Percentiles rank a stretch among this genome's conserved stretches.
Evolutionary conservation across 2,888 invertebrate genomes (phyloP).

Genomic region (Caenorhabditis parvicauda): DNA sequence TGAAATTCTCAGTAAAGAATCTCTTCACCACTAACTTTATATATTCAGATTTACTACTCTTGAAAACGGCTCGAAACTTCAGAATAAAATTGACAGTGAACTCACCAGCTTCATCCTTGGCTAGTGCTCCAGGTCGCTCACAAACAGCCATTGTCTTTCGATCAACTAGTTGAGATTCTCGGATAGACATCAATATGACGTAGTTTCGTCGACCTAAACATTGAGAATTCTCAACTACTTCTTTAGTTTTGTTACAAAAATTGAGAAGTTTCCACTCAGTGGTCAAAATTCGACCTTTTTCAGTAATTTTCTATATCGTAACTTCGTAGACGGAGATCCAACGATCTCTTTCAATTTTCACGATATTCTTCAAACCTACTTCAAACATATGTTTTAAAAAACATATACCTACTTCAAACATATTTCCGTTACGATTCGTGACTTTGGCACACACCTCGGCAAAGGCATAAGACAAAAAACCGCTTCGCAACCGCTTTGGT

Average conservation of each 20-base stretch:
- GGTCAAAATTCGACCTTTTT: too few relatives aligned
- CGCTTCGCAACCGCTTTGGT: too few relatives aligned
- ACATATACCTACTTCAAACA: too few relatives aligned
- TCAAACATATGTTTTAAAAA: too few relatives aligned
- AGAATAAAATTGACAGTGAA: neutral
- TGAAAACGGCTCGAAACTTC: too few relatives aligned
- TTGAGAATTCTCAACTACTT: neutral
- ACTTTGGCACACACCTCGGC: too few relatives aligned
- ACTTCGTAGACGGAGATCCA: too few relatives aligned
- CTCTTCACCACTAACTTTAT: neutral
- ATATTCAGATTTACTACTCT: neutral
- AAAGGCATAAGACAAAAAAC: too few relatives aligned
- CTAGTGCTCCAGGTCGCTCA: slow-evolving; percentile 37
- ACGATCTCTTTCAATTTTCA: too few relatives aligned
- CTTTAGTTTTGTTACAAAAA: neutral
- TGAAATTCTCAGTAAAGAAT: neutral
- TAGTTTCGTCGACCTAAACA: slow-evolving; percentile 33
- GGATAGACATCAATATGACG: slow-evolving; percentile 33
- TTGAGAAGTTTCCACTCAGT: neutral
- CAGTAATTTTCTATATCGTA: neutral
- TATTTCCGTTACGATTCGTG: too few relatives aligned
- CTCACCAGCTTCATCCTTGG: slow-evolving; percentile 41
- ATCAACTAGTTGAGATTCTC: slow-evolving; percentile 36
- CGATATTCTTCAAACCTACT: too few relatives aligned
- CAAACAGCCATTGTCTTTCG: slow-evolving; percentile 38